These are phyloP conservation scores for Embidobia sp. DNA, from an alignment of 2,888 invertebrate genomes.

Conservation along the genomic window DNA sequence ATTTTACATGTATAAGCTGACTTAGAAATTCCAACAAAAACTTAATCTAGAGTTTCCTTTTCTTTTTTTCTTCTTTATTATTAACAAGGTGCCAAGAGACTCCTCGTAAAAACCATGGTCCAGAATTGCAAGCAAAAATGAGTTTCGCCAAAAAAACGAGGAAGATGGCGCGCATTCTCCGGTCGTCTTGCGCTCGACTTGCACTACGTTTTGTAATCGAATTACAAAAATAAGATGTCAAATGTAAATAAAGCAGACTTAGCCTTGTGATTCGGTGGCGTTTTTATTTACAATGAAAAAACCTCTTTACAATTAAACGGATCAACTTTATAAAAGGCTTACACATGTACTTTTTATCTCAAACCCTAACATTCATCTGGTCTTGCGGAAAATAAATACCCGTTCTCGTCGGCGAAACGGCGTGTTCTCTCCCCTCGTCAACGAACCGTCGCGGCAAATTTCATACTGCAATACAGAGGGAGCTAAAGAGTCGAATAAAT, in stretches of 20 bases:
- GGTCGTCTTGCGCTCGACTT: constrained; percentile 35
- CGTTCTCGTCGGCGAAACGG: neutral
- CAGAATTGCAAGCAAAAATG: constrained; percentile 57
- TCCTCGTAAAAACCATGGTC: constrained; percentile 47
- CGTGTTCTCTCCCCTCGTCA: neutral
- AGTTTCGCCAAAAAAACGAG: constrained; percentile 34
- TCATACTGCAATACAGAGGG: constrained; percentile 24
- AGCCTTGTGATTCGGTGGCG: constrained; percentile 38
- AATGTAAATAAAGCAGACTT: neutral
- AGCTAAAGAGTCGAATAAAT: constrained; percentile 9
- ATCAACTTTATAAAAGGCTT: constrained; percentile 47
- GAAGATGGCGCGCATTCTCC: constrained; percentile 56
- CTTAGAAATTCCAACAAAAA: constrained; percentile 25
- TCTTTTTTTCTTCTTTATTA: neutral
- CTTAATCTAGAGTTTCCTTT: neutral
- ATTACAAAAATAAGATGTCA: constrained; percentile 4
- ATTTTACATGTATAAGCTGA: no score
- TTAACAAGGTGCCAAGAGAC: constrained; percentile 15
- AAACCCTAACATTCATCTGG: no score
- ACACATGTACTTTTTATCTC: no score
- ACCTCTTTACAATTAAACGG: constrained; percentile 58
- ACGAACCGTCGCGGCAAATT: constrained; percentile 10
- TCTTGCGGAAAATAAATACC: constrained; percentile 40
- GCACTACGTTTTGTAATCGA: constrained; percentile 4
- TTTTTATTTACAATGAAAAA: constrained; percentile 64